These are phyloP conservation scores for Xenopus borealis DNA, from an alignment of 2,113 vertebrate species.

Conservation along the genomic window DNA sequence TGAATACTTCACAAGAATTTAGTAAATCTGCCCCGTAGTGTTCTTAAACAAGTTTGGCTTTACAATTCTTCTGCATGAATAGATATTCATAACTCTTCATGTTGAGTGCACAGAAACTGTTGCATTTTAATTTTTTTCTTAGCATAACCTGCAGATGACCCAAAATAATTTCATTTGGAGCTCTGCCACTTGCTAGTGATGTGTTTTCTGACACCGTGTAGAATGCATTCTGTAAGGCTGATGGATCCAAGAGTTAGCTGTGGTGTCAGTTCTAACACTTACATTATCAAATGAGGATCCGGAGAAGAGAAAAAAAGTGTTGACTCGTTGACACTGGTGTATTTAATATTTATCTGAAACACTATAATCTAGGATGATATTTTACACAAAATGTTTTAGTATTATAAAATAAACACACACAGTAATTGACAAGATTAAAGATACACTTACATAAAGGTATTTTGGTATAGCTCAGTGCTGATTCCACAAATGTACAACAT, in stretches of 20 bases:
- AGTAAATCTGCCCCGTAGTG: too few species aligned
- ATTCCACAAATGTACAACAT: too few species aligned
- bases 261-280: neutral
- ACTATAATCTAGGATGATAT: too few species aligned
- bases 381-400: too few species aligned
- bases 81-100: conserved; percentile 46
- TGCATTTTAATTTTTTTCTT: conserved; percentile 68
- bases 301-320: neutral
- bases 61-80: conserved; percentile 9
- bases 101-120: conserved; percentile 51
- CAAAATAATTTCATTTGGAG: conserved; percentile 61
- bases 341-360: too few species aligned
- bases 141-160: conserved; percentile 70
- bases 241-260: conserved; percentile 22
- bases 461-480: too few species aligned
- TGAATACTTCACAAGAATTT: too few species aligned
- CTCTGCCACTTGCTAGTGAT: conserved; percentile 52
- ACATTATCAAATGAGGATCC: conserved; percentile 40
- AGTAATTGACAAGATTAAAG: too few species aligned
- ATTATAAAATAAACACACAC: too few species aligned
- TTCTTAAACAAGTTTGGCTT: conserved; percentile 5
- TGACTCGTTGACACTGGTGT: neutral
- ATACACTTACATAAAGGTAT: too few species aligned
- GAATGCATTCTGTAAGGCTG: conserved; percentile 35
- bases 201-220: conserved; percentile 60